Evolutionary conservation across 2,888 invertebrate species (phyloP), one percentile per base, ranked within the genome.

Genomic region (Phortica magna): DNA sequence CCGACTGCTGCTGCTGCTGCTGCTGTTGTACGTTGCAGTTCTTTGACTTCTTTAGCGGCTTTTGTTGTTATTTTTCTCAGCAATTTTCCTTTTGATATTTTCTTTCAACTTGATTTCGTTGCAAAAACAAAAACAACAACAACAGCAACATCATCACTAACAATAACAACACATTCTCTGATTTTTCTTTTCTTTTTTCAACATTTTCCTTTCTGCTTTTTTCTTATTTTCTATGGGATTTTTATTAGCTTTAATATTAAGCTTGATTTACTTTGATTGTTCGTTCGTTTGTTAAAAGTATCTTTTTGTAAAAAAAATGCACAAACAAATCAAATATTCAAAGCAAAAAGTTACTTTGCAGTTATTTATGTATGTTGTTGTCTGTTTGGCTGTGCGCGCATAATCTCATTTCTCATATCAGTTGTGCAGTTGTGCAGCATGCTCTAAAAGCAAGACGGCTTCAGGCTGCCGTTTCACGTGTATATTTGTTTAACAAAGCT

Each of bases 21-120:
- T 57, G 55, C 39, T 72, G 68, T 59, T 53, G 73, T 43, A 61
- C 42, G 41, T 61, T 71, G 64, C 74, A 80, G 80, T 81, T 81
- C 80, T 78, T 81, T 82, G 80, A 81, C 82, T 81, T 74, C 74
- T 73, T 73, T 68, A 67, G 73, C 73, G 57, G 76, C 73, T 68
- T 65, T 42, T 43, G 53, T 53, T 12, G 43, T 65, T 67, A 64
- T 67, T 74, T 74, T 65, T 74, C 67, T 74, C 67, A 65, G 53
- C 75, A 67, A 17, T 70, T 75, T 75, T 75, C 43, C 31, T 57
- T 67, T 74, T 65, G 19, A 57, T 74, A 59, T 39, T 68, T 70
- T 75, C 59, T 75, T 42, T 43, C 22, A 7, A 17, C 9, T 68
- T 42, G 41, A 31, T 55, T 39, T 73, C 31, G 17, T 59, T 59